Percentiles rank a stretch among this genome's conserved stretches.
Evolutionary conservation across 2,888 invertebrate genomes (phyloP).

Genomic region (Lithophane semibrunnea): DNA sequence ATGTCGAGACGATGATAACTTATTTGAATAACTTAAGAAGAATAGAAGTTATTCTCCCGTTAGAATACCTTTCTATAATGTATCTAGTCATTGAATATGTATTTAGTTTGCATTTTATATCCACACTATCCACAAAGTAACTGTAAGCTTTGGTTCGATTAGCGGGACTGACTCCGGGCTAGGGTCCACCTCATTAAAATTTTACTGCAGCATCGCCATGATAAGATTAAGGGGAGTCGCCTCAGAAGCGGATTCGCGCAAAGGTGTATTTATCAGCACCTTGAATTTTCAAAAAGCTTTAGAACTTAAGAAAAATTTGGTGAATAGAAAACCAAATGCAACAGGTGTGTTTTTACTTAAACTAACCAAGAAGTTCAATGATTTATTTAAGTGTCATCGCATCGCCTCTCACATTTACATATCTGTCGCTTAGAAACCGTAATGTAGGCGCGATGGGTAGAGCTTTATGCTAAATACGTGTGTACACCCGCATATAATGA

Average conservation of each 20-base stretch:
- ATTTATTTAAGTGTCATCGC: conserved; percentile 48
- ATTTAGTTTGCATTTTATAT: conserved; percentile 70
- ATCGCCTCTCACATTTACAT: conserved; percentile 40
- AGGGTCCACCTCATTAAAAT: conserved; percentile 83
- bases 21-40: conserved; percentile 20
- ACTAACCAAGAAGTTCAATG: conserved; percentile 35
- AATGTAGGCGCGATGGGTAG: conserved; percentile 32
- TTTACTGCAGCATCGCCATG: conserved; percentile 78
- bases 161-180: conserved; percentile 76
- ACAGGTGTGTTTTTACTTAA: conserved; percentile 34
- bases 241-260: conserved; percentile 64
- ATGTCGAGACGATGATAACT: conserved; percentile 22
- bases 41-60: conserved; percentile 40
- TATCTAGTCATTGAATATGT: conserved; percentile 53
- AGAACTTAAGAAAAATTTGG: background rate
- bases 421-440: conserved; percentile 46
- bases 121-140: conserved; percentile 73
- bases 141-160: conserved; percentile 80
- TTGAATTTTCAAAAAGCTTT: conserved; percentile 6
- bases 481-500: conserved; percentile 54
- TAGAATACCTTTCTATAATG: conserved; percentile 52
- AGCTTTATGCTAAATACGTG: conserved; percentile 58
- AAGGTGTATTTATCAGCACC: conserved; percentile 65
- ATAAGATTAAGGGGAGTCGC: conserved; percentile 76
- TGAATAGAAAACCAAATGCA: background rate